A percentile compares a stretch with the other conserved stretches of the same genome.
Evolutionary conservation across 2,113 vertebrate genomes (phyloP).

Genomic region (Charadrius vociferus): DNA sequence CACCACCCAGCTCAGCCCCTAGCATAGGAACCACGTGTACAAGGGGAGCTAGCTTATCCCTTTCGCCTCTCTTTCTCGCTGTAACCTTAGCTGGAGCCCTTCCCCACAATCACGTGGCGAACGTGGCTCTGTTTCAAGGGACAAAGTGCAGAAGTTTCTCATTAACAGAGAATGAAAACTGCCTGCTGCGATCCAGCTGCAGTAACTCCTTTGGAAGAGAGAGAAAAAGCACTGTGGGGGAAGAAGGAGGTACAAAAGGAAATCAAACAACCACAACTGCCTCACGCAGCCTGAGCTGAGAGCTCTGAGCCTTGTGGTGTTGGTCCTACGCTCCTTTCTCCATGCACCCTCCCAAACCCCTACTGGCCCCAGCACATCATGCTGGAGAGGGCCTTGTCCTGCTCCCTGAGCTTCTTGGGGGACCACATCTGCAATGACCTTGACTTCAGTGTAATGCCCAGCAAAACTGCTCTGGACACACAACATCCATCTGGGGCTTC

Average conservation of each 20-base stretch:
- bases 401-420: neutral
- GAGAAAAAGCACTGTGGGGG: neutral
- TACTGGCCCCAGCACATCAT: fast-evolving
- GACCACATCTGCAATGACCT: neutral
- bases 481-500: neutral
- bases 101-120: neutral
- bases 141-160: constrained; percentile 81
- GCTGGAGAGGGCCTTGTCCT: neutral
- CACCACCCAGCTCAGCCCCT: neutral
- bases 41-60: neutral
- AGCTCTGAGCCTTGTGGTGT: neutral
- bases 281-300: neutral
- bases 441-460: neutral
- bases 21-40: fast-evolving
- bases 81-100: neutral
- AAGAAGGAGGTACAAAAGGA: neutral
- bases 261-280: neutral
- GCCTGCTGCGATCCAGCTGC: constrained; percentile 57
- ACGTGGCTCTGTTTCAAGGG: constrained; percentile 54
- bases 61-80: neutral
- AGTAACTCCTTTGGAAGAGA: neutral
- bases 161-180: constrained; percentile 72
- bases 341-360: neutral
- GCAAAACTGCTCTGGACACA: neutral
- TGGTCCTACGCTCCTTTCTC: neutral